Conservation (phyloP, 1,140 invertebrate genomes). For the Nephila pilipes region DNA sequence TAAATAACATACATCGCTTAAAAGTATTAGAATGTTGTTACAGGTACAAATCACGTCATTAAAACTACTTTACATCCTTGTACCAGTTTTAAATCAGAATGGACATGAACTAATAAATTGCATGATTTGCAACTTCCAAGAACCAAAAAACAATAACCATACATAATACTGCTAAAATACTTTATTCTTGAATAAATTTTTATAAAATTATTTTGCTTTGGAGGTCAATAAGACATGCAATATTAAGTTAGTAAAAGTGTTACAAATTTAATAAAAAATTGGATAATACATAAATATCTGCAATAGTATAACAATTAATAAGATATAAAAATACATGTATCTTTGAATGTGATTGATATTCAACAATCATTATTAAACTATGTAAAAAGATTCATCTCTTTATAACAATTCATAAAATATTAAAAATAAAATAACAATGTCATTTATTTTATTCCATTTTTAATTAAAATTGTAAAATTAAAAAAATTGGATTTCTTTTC, state of each 20-base stretch:
- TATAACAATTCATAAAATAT: slow-evolving; percentile 30
- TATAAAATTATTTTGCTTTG: slow-evolving; percentile 14
- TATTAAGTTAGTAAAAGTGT: not conserved
- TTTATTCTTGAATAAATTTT: not conserved
- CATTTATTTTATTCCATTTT: not conserved
- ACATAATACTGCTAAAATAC: slow-evolving; percentile 3
- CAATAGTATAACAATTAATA: not conserved
- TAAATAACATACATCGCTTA: no score
- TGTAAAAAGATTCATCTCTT: not conserved
- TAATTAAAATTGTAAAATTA: not conserved
- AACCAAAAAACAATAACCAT: not conserved
- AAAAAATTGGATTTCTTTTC: not conserved
- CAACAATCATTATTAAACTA: not conserved
- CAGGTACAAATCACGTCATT: no score
- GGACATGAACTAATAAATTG: no score
- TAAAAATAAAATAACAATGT: not conserved
- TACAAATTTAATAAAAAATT: not conserved
- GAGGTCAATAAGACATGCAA: not conserved
- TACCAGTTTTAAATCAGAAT: no score
- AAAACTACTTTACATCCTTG: no score
- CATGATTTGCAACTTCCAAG: no score
- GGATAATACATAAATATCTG: not conserved
- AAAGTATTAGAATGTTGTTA: no score
- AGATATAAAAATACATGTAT: not conserved
- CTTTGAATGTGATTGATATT: not conserved